Evolutionary conservation across 2,888 invertebrate genomes (phyloP).

Genomic region (Melitaea athalia): DNA sequence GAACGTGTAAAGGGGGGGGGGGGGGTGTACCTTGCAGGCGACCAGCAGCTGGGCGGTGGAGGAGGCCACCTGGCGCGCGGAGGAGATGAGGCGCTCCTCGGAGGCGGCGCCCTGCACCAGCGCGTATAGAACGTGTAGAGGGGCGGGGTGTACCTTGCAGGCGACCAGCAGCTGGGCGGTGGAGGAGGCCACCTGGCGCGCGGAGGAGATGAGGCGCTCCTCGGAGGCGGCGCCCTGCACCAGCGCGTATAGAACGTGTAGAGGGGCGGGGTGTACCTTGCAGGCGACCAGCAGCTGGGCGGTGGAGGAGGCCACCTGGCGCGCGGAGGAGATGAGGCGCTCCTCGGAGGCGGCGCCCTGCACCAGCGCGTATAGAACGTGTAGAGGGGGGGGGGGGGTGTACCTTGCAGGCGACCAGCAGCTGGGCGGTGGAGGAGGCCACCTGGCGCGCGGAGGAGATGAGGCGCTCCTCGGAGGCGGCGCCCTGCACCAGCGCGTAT

Average conservation of each 20-base stretch:
- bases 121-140: neutral
- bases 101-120: constrained; percentile 86
- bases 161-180: constrained; percentile 99
- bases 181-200: constrained; percentile 97
- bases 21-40: constrained; percentile 87
- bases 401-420: constrained; percentile 82
- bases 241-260: too few species aligned
- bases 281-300: constrained; percentile 84
- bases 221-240: too few species aligned
- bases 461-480: constrained; percentile 96
- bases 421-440: constrained; percentile 97
- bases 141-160: constrained; percentile 87
- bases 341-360: constrained; percentile 94
- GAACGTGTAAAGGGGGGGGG: neutral
- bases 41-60: constrained; percentile 98
- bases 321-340: constrained; percentile 96
- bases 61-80: constrained; percentile 97
- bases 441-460: constrained; percentile 98
- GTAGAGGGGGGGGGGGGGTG: neutral
- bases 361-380: neutral
- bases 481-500: constrained; percentile 72
- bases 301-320: constrained; percentile 98
- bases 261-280: neutral
- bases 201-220: constrained; percentile 76
- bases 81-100: constrained; percentile 97